These are phyloP conservation scores for Manacus vitellinus DNA, from an alignment of 2,113 vertebrate genomes.

Conservation along the genomic window DNA sequence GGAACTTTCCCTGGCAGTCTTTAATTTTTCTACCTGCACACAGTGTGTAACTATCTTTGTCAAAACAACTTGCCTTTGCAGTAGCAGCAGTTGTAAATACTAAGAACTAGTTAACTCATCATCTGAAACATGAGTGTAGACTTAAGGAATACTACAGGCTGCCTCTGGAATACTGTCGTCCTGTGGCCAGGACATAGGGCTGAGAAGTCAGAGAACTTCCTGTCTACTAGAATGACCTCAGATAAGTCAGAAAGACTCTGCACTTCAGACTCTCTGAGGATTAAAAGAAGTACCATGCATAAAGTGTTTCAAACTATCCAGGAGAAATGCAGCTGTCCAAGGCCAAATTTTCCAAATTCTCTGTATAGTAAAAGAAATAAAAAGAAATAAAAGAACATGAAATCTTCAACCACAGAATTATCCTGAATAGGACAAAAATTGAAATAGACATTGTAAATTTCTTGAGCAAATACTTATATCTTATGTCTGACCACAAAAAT, in stretches of 20 bases:
- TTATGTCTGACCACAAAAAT: constrained; percentile 37
- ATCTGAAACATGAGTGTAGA: background rate
- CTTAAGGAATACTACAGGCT: background rate
- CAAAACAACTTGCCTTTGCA: background rate
- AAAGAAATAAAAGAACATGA: background rate
- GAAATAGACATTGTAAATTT: background rate
- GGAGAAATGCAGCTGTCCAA: background rate
- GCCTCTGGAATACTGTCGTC: background rate
- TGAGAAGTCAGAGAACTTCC: background rate
- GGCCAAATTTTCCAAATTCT: background rate
- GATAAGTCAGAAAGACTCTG: background rate
- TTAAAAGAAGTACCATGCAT: background rate
- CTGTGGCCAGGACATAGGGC: background rate
- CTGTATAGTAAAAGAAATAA: background rate
- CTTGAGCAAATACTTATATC: constrained; percentile 12
- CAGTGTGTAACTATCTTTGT: background rate
- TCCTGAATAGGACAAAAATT: background rate
- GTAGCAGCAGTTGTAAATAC: background rate
- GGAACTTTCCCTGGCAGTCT: background rate
- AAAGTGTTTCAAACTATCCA: background rate
- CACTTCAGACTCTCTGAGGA: background rate
- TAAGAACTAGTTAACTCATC: background rate
- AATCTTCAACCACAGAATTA: background rate
- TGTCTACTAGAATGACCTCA: background rate
- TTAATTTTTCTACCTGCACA: background rate